Conservation (phyloP, 1,140 invertebrate genomes). For the Zaprionus lachaisei region DNA sequence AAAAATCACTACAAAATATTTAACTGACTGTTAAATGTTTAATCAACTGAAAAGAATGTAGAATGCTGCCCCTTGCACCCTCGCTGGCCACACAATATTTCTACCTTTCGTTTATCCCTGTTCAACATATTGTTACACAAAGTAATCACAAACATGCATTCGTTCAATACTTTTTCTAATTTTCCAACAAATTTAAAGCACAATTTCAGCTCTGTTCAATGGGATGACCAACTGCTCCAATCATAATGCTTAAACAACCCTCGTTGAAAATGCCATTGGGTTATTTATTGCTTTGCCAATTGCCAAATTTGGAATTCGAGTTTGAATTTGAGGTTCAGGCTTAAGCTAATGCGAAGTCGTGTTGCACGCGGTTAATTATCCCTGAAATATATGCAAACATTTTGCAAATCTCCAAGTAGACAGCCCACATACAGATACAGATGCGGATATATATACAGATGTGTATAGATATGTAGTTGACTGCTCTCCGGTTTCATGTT, state of each 20-base stretch:
- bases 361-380: constrained; percentile 66
- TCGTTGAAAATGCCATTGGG: background rate
- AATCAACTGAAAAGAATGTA: background rate
- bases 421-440: constrained; percentile 10
- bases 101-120: background rate
- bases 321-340: constrained; percentile 12
- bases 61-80: background rate
- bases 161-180: background rate
- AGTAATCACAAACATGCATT: background rate
- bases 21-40: background rate
- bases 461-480: background rate
- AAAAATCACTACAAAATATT: background rate
- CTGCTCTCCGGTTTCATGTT: constrained; percentile 34
- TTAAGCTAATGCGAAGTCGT: constrained; percentile 55
- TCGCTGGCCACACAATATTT: background rate
- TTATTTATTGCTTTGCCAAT: constrained; percentile 32
- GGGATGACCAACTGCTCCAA: background rate
- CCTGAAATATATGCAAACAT: constrained; percentile 73
- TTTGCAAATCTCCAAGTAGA: constrained; percentile 48
- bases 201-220: background rate
- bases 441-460: background rate
- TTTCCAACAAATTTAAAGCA: constrained; percentile 4
- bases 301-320: background rate
- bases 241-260: background rate
- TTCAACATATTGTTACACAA: background rate